Percentiles rank a stretch among this genome's conserved stretches.
Evolutionary conservation across 2,113 vertebrate genomes (phyloP).

Genomic region (Phrynosoma blainvillii): DNA sequence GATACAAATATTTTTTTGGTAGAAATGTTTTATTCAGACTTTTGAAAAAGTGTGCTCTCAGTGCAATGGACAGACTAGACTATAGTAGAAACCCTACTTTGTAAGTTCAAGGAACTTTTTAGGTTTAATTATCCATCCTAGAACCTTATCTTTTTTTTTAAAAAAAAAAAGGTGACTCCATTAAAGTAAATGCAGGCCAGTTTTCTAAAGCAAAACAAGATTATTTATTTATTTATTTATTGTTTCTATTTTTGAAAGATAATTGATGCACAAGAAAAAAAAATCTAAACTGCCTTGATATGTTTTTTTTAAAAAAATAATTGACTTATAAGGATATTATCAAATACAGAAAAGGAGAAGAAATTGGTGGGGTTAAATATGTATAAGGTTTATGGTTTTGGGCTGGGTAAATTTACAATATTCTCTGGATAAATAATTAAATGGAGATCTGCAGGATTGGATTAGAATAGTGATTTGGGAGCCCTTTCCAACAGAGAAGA

Average conservation of each 20-base stretch:
- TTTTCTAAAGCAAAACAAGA: conserved; percentile 10
- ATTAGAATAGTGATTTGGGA: conserved; percentile 27
- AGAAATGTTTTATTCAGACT: conserved; percentile 23
- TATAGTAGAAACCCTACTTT: conserved; percentile 7
- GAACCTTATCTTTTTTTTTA: background rate
- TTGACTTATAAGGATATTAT: background rate
- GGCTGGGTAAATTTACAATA: background rate
- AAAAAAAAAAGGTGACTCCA: background rate
- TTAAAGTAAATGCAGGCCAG: background rate
- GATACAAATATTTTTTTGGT: background rate
- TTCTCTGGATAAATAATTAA: conserved; percentile 38
- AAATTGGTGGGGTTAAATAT: background rate
- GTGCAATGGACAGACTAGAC: background rate
- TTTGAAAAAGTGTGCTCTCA: conserved; percentile 11
- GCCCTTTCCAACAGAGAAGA: conserved; percentile 59
- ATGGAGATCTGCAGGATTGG: conserved; percentile 46
- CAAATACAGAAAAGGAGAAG: background rate
- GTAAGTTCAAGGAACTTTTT: conserved; percentile 7
- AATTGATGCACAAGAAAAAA: background rate
- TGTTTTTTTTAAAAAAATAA: background rate
- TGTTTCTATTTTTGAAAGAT: background rate
- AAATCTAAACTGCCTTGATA: no score
- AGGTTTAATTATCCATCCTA: conserved; percentile 1
- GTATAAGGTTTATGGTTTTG: background rate
- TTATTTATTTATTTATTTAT: conserved; percentile 1